phyloP scores from a whole-genome alignment of 1,140 invertebrate genomes.

The Drosophila serrata region DNA sequence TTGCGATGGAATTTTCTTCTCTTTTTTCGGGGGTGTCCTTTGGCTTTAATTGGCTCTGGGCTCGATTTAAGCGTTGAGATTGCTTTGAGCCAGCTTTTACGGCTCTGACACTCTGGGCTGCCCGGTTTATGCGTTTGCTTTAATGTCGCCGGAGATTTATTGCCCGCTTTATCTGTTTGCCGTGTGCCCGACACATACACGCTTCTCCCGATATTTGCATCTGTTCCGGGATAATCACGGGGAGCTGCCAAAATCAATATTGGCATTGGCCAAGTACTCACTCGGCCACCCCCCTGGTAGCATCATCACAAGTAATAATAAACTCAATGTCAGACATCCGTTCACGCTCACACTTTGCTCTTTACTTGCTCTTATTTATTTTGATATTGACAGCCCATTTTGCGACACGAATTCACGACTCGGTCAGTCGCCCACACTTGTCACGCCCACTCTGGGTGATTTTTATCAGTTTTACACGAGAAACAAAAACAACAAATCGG shows the following conservation, averaged over 20 bases:
- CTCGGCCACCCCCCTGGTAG: background rate
- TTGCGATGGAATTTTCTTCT: constrained; percentile 41
- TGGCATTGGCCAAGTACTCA: constrained; percentile 2
- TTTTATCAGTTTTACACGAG: constrained; percentile 2
- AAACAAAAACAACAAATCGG: constrained; percentile 14
- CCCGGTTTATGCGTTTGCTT: constrained; percentile 55
- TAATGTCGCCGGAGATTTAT: constrained; percentile 66
- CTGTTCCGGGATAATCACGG: constrained; percentile 16
- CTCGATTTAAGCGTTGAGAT: constrained; percentile 19
- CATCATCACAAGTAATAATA: constrained; percentile 42
- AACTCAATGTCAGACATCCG: constrained; percentile 29
- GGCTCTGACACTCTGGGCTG: constrained; percentile 22
- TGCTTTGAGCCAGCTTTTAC: constrained; percentile 12
- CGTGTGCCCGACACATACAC: constrained; percentile 6
- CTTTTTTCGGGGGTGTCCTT: constrained; percentile 14
- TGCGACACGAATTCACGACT: constrained; percentile 17
- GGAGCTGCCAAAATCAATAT: constrained; percentile 53
- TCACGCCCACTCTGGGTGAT: constrained; percentile 6
- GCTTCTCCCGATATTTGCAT: constrained; percentile 42
- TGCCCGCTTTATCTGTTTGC: constrained; percentile 38
- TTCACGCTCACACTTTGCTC: constrained; percentile 1
- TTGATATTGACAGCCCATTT: constrained; percentile 24
- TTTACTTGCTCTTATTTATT: constrained; percentile 7
- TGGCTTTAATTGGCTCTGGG: constrained; percentile 44
- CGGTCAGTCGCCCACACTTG: constrained; percentile 20